These are phyloP conservation scores for Melanerpes aurifrons DNA, from an alignment of 2,113 vertebrate genomes.

Conservation along the genomic window DNA sequence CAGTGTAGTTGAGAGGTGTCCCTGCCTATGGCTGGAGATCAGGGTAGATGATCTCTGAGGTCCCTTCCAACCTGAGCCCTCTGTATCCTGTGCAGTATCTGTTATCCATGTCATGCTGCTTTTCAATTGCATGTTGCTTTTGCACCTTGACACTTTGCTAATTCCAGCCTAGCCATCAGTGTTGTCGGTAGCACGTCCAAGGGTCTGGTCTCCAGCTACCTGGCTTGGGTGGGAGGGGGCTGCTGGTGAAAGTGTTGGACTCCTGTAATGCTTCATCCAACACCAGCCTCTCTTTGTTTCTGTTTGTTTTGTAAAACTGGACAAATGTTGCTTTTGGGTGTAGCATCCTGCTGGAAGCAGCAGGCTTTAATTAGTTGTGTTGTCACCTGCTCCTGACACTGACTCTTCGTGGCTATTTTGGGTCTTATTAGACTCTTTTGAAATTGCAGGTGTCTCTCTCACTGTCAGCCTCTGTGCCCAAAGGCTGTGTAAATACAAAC, in stretches of 20 bases:
- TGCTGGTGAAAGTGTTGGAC: background rate
- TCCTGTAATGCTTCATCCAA: fast-evolving
- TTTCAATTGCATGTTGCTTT: background rate
- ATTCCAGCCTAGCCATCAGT: background rate
- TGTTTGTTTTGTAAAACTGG: background rate
- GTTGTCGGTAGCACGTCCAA: background rate
- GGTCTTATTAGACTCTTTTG: background rate
- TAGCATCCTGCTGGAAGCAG: background rate
- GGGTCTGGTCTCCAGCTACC: background rate
- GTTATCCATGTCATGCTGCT: no score
- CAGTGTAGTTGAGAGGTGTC: no score
- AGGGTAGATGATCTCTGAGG: no score
- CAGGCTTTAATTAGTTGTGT: background rate
- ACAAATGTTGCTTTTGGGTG: background rate
- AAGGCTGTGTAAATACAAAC: background rate
- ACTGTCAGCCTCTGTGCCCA: background rate
- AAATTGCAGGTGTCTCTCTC: background rate
- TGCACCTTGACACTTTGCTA: background rate
- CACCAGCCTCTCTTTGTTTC: fast-evolving
- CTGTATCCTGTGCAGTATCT: no score
- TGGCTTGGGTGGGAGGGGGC: background rate
- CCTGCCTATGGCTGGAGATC: no score
- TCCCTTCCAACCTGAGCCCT: no score
- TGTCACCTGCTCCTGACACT: background rate
- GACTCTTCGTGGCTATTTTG: background rate